Percentiles rank a stretch among this genome's conserved stretches.
phyloP scores from a whole-genome alignment of 2,888 invertebrate species.

The Campoletis raptor region DNA sequence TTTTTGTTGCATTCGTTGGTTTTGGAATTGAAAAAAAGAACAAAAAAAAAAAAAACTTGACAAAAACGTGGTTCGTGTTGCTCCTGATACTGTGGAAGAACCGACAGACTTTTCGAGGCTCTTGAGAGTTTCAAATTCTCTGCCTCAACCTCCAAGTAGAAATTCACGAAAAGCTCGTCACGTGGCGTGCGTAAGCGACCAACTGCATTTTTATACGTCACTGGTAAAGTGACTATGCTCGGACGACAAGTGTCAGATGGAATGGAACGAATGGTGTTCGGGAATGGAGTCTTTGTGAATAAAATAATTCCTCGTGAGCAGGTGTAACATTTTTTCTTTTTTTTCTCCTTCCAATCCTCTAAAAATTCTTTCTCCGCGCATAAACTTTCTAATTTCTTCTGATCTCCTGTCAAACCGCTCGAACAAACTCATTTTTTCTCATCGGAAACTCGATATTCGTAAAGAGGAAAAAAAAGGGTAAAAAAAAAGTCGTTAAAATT shows the following conservation, averaged over 20 bases:
- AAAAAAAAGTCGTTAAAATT: not conserved
- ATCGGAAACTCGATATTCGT: conserved; percentile 57
- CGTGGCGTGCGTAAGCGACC: conserved; percentile 68
- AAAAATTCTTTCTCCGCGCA: conserved; percentile 11
- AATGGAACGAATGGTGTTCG: conserved; percentile 39
- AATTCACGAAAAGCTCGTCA: conserved; percentile 9
- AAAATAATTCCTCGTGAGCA: not conserved
- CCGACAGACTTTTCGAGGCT: not conserved
- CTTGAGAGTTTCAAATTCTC: not conserved
- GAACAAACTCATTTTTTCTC: conserved; percentile 79
- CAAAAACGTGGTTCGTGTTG: not conserved
- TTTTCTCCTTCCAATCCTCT: not conserved
- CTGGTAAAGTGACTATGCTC: conserved; percentile 80
- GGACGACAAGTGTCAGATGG: conserved; percentile 75
- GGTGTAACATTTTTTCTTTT: not conserved
- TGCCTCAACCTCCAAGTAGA: not conserved
- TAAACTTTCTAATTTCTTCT: conserved; percentile 72
- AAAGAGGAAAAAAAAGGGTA: not conserved
- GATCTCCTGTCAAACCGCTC: conserved; percentile 76
- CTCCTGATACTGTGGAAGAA: conserved; percentile 54
- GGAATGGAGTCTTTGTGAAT: not conserved
- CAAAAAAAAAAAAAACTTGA: not conserved
- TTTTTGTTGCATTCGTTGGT: not conserved
- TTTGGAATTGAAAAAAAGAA: not conserved
- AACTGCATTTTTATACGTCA: conserved; percentile 76